Base-by-base conservation (phyloP, 2,113 vertebrate genomes). In the Megaptera novaeangliae region DNA sequence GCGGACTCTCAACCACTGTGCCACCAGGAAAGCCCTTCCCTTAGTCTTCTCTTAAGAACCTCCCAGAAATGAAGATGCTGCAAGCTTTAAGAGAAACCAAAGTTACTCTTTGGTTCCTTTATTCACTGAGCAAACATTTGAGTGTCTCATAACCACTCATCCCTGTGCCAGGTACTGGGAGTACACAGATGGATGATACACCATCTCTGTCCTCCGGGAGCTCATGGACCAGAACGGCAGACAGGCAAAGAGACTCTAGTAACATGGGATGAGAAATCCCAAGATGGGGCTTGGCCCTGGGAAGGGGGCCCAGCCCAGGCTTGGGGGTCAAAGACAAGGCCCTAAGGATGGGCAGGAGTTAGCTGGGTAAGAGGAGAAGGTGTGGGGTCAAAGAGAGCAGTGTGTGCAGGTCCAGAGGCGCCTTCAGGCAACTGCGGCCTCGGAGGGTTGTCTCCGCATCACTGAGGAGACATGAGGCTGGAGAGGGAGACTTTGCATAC, bases 381-480 rank as follows among this genome's bases (percentile, higher is more conserved):
- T 39, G 10, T 36, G 44, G 63, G 39, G 77, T n/a, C 74, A 27
- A 34, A 14, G 23, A 81, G 18, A 5, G 18, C 29, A 44, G 36
- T 0, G 4, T 3, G 3, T 34, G 12, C 12, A 2, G 55, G 27
- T 55, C 17, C 34, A 2, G 27, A 36, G 34, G 36, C 18, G 55
- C 63, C 46, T 86, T 14, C 12, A 21, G 87, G 55, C 46, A 39
- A 6, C 61, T 0, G 1, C 46, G 39, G 46, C 39, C 52, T 41
- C 2, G 27, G 36, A 49, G 15, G 66, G 39, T 8, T 25, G 57
- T 59, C 23, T 59, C 57, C 57, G 20, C 23, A 25, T 59, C 18
- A 0, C 61, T 25, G 41, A 18, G 5, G n/a, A n/a, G 31, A 12
- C 20, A 36, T 5, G 52, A 44, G 72, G 49, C 46, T 13, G 13